Percentiles rank a stretch among this genome's conserved stretches.
These are phyloP conservation scores for Dyspetes luteomarginatus DNA, from an alignment of 2,888 invertebrate genomes.

Conservation along the genomic window DNA sequence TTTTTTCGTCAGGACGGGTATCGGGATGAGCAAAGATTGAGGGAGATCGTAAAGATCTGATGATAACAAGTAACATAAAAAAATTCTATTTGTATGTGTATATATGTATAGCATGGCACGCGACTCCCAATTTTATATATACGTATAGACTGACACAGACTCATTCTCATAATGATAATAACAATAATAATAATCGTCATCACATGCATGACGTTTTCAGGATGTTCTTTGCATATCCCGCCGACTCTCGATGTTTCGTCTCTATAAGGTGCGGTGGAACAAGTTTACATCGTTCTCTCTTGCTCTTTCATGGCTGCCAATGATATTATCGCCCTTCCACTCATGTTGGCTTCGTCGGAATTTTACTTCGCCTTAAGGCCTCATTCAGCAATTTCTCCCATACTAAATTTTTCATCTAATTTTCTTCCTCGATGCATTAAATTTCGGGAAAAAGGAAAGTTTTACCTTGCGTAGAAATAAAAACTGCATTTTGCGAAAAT, in stretches of 20 bases:
- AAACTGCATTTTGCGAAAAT: too few species aligned
- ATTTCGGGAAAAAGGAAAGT: too few species aligned
- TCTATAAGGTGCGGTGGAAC: too few species aligned
- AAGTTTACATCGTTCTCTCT: too few species aligned
- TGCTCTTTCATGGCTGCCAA: too few species aligned
- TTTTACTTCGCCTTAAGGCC: too few species aligned
- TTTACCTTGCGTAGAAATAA: too few species aligned
- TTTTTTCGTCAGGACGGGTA: background rate
- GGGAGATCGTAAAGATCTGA: background rate
- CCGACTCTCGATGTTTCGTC: conserved; percentile 26
- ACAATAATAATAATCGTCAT: conserved; percentile 35
- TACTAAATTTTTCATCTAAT: too few species aligned
- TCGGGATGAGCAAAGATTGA: background rate
- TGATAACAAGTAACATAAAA: conserved; percentile 10
- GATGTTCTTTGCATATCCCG: conserved; percentile 15
- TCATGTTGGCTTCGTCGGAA: too few species aligned
- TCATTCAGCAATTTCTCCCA: too few species aligned
- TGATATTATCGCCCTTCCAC: too few species aligned
- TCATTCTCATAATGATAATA: background rate
- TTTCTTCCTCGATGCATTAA: too few species aligned
- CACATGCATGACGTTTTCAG: conserved; percentile 31
- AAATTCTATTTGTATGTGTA: conserved; percentile 5
- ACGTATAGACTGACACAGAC: background rate
- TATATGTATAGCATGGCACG: conserved; percentile 29
- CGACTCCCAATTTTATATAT: conserved; percentile 12